phyloP scores from a whole-genome alignment of 2,888 invertebrate genomes.

The Hydropsyche betteni region DNA sequence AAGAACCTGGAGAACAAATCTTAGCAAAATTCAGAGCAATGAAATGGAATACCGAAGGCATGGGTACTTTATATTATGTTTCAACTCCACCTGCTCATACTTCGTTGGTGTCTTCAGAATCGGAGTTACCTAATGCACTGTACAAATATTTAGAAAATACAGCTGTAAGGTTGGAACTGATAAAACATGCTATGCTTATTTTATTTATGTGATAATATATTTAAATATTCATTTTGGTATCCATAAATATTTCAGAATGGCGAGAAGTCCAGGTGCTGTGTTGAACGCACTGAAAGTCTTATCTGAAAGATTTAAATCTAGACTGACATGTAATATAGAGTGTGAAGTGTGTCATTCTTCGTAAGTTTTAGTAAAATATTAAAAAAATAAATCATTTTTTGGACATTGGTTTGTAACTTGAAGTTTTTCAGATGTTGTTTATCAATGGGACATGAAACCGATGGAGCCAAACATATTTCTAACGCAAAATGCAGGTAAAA shows the following conservation, averaged over 20 bases:
- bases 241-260: constrained; percentile 39
- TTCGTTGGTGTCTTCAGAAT: constrained; percentile 14
- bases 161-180: constrained; percentile 41
- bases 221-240: constrained; percentile 1
- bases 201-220: not conserved
- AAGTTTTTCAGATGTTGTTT: constrained; percentile 44
- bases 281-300: constrained; percentile 40
- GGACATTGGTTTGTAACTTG: not conserved
- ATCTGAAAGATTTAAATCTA: constrained; percentile 41
- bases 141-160: constrained; percentile 44
- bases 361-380: constrained; percentile 33
- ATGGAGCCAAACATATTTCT: constrained; percentile 68
- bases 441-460: constrained; percentile 72
- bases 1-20: constrained; percentile 48
- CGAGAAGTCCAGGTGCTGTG: constrained; percentile 41
- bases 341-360: constrained; percentile 47
- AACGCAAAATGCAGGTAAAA: constrained; percentile 58
- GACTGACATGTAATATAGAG: constrained; percentile 46
- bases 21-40: constrained; percentile 37
- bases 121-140: constrained; percentile 40
- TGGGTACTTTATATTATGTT: constrained; percentile 47
- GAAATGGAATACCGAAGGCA: constrained; percentile 42
- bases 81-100: constrained; percentile 31
- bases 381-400: not conserved
- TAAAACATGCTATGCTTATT: not conserved